Conservation (phyloP, 2,797 vertebrate genomes). For the Typhlichthys eigenmanni region DNA sequence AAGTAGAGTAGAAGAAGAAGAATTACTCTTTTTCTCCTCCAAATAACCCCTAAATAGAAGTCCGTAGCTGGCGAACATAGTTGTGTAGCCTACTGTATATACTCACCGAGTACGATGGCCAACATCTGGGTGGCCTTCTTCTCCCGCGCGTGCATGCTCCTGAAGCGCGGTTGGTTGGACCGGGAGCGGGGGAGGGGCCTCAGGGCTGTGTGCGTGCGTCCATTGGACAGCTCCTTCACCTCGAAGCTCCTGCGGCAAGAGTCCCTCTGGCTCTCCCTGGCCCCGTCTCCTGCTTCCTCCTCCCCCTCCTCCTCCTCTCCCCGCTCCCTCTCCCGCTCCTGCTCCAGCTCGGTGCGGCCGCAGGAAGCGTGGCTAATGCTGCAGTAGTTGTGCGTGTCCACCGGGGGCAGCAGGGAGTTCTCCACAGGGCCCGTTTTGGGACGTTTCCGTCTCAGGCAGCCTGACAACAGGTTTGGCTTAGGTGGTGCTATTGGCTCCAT, state of each 20-base stretch:
- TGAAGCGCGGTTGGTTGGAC: constrained; percentile 65
- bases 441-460: constrained; percentile 78
- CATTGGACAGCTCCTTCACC: constrained; percentile 83
- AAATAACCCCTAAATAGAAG: not conserved
- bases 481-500: constrained; percentile 57
- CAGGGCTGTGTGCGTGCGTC: constrained; percentile 81
- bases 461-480: constrained; percentile 67
- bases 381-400: constrained; percentile 83
- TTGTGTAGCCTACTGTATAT: not conserved
- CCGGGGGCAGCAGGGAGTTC: constrained; percentile 73
- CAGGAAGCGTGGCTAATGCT: constrained; percentile 88
- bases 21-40: too few relatives aligned
- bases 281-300: constrained; percentile 46
- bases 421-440: constrained; percentile 74
- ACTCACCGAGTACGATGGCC: constrained; percentile 91
- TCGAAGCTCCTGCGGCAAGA: constrained; percentile 75
- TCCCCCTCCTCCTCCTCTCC: constrained; percentile 42
- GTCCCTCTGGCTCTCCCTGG: constrained; percentile 11
- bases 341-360: constrained; percentile 63
- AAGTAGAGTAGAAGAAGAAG: too few relatives aligned
- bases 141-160: constrained; percentile 86
- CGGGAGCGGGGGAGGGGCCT: constrained; percentile 58
- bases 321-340: constrained; percentile 50
- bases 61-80: not conserved
- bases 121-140: constrained; percentile 96